Conservation (phyloP, 2,113 vertebrate genomes). For the Grallaria varia region DNA sequence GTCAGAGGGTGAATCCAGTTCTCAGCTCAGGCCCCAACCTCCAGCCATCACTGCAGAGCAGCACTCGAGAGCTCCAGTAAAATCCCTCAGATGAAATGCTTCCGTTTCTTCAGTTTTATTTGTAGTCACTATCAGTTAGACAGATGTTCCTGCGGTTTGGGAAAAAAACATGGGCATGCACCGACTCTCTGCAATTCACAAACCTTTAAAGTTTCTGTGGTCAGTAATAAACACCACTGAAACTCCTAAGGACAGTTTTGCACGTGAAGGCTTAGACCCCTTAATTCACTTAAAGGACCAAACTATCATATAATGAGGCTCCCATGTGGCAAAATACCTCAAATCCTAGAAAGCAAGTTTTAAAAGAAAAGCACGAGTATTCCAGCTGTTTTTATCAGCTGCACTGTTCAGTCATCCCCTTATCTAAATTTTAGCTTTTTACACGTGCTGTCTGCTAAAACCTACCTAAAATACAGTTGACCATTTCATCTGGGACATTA, state of each 20-base stretch:
- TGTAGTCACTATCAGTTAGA: background rate
- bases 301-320: background rate
- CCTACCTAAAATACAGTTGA: background rate
- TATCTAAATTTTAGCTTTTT: background rate
- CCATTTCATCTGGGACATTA: background rate
- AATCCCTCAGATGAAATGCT: background rate
- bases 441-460: background rate
- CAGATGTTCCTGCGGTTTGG: background rate
- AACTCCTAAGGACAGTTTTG: background rate
- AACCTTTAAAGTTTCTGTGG: rapidly evolving
- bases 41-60: rapidly evolving
- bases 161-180: background rate
- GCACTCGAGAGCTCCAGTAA: background rate
- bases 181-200: background rate
- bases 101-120: background rate
- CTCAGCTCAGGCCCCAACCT: background rate
- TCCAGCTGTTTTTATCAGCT: background rate
- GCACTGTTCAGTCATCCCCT: background rate
- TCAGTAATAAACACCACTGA: background rate
- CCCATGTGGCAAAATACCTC: background rate
- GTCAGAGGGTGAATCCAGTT: rapidly evolving
- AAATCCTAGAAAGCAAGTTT: background rate
- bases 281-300: background rate
- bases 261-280: background rate
- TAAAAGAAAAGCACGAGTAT: background rate